Conservation (phyloP, 1,140 invertebrate genomes). For the Carposina sasakii region DNA sequence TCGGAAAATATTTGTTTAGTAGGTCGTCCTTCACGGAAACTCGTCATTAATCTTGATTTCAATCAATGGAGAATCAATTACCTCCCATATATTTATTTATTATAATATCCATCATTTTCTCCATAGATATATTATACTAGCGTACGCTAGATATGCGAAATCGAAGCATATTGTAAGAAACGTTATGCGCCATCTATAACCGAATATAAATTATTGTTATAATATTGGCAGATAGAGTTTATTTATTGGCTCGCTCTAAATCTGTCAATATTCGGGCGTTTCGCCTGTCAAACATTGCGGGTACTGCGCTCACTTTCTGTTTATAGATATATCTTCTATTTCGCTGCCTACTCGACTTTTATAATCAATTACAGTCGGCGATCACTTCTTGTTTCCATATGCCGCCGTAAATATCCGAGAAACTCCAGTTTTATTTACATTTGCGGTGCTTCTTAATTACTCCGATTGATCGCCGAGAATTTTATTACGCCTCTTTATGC, state of each 20-base stretch:
- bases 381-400: conserved; percentile 35
- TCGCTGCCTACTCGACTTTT: conserved; percentile 46
- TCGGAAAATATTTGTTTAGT: too few relatives aligned
- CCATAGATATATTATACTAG: too few relatives aligned
- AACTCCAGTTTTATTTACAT: conserved; percentile 33
- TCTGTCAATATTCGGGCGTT: conserved; percentile 16
- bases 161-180: too few relatives aligned
- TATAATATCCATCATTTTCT: too few relatives aligned
- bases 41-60: too few relatives aligned
- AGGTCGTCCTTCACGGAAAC: too few relatives aligned
- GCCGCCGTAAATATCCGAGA: conserved; percentile 41
- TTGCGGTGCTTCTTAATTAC: conserved; percentile 38
- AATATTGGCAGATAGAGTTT: too few relatives aligned
- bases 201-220: too few relatives aligned
- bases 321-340: conserved; percentile 49
- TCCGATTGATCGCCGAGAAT: conserved; percentile 29
- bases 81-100: too few relatives aligned
- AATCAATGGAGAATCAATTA: too few relatives aligned
- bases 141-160: too few relatives aligned
- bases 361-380: conserved; percentile 51
- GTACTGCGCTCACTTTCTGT: conserved; percentile 20
- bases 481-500: conserved; percentile 27
- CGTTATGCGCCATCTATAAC: too few relatives aligned
- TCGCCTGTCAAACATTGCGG: conserved; percentile 10
- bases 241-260: conserved; percentile 31